Evolutionary conservation across 2,888 invertebrate species (phyloP).

Genomic region (Lymantria dispar): DNA sequence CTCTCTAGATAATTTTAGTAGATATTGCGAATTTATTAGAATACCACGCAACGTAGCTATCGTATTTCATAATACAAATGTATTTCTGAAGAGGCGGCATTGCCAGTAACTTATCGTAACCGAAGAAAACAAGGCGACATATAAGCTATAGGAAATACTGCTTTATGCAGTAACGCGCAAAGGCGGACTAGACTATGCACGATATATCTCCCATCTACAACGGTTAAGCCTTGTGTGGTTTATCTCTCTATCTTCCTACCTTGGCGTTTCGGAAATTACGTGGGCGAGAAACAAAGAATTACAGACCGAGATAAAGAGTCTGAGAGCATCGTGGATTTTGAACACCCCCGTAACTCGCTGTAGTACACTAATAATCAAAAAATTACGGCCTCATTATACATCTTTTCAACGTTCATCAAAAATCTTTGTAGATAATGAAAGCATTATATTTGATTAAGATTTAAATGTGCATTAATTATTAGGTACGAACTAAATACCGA

Average conservation of each 20-base stretch:
- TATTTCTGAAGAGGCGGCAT: slow-evolving; percentile 48
- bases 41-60: slow-evolving; percentile 2
- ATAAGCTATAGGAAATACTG: slow-evolving; percentile 48
- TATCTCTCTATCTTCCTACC: slow-evolving; percentile 54
- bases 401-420: not conserved
- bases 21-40: too few relatives aligned
- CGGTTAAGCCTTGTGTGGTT: slow-evolving; percentile 52
- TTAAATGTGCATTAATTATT: too few relatives aligned
- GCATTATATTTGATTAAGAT: too few relatives aligned
- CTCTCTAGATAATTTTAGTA: too few relatives aligned
- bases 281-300: slow-evolving; percentile 75
- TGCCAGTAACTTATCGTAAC: slow-evolving; percentile 24
- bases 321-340: slow-evolving; percentile 51
- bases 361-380: slow-evolving; percentile 29
- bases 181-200: slow-evolving; percentile 34
- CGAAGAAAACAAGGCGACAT: slow-evolving; percentile 41
- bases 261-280: slow-evolving; percentile 71
- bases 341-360: slow-evolving; percentile 33
- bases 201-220: slow-evolving; percentile 66
- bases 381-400: slow-evolving; percentile 16
- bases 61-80: slow-evolving; percentile 61
- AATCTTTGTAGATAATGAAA: not conserved
- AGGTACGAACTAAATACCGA: too few relatives aligned
- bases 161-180: slow-evolving; percentile 26
- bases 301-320: slow-evolving; percentile 61